phyloP scores from a whole-genome alignment of 2,888 invertebrate species.

The Dioctria linearis region DNA sequence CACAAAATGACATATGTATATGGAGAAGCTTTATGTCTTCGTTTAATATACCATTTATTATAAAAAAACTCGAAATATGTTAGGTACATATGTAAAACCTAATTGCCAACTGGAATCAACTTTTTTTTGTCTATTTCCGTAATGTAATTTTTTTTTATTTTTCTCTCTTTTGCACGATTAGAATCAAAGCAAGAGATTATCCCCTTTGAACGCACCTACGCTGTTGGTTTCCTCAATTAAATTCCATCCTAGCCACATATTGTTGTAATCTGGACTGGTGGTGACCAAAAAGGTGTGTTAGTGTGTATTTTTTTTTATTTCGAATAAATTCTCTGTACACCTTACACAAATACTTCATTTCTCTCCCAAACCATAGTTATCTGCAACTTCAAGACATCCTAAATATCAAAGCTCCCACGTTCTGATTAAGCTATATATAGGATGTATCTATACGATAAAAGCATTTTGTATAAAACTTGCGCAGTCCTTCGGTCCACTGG shows the following conservation, averaged over 20 bases:
- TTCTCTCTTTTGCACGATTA: neutral
- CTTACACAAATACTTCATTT: constrained; percentile 22
- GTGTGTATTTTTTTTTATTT: neutral
- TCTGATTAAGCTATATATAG: neutral
- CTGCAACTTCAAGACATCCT: neutral
- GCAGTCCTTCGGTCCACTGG: neutral
- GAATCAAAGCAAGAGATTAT: neutral
- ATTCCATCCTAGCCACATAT: constrained; percentile 8
- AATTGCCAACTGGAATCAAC: too few species aligned
- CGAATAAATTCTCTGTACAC: constrained; percentile 1
- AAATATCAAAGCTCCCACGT: constrained; percentile 14
- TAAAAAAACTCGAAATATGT: too few species aligned
- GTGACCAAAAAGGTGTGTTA: constrained; percentile 15
- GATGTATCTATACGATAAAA: too few species aligned
- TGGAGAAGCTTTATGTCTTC: too few species aligned
- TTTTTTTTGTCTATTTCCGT: too few species aligned
- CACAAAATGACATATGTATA: too few species aligned
- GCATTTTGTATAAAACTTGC: neutral
- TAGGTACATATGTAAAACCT: too few species aligned
- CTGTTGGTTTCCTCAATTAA: constrained; percentile 30
- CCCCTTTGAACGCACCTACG: constrained; percentile 15
- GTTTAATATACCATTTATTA: too few species aligned
- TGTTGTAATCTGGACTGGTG: constrained; percentile 7
- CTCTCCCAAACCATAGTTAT: neutral
- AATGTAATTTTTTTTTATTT: too few species aligned